Evolutionary conservation across 2,797 vertebrate genomes (phyloP).

Genomic region (Periparus ater): DNA sequence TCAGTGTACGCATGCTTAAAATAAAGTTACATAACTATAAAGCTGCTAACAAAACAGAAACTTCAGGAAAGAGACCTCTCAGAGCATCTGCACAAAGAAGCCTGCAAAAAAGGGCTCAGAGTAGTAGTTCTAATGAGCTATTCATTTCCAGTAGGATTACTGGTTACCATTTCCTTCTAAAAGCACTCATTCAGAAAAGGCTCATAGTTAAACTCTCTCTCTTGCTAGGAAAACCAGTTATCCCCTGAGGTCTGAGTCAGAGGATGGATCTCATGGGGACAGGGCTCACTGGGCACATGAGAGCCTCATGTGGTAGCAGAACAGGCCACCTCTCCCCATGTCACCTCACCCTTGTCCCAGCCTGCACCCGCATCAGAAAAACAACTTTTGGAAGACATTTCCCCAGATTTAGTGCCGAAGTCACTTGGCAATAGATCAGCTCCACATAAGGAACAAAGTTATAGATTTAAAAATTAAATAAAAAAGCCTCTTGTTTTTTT

Average conservation of each 20-base stretch:
- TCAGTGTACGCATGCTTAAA: neutral
- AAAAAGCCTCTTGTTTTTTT: neutral
- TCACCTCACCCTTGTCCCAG: neutral
- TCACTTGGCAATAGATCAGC: constrained; percentile 18
- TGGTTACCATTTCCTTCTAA: neutral
- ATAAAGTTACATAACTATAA: neutral
- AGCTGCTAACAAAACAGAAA: neutral
- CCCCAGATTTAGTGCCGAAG: neutral
- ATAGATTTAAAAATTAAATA: neutral
- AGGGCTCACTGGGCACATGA: neutral
- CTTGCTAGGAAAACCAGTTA: neutral
- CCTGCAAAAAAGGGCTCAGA: neutral
- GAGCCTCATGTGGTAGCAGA: rapidly evolving
- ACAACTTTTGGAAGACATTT: neutral
- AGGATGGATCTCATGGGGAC: rapidly evolving
- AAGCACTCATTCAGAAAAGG: neutral
- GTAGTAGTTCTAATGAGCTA: neutral
- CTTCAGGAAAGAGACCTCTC: neutral
- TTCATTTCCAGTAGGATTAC: neutral
- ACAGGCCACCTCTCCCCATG: neutral
- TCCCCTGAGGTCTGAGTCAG: neutral
- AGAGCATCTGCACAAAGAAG: neutral
- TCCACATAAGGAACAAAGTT: neutral
- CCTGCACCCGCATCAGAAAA: neutral
- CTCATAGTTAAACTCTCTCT: neutral